A percentile compares a stretch with the other conserved stretches of the same genome.
Evolutionary conservation across 2,113 vertebrate genomes (phyloP).

Genomic region (Marcusenius ussheri): DNA sequence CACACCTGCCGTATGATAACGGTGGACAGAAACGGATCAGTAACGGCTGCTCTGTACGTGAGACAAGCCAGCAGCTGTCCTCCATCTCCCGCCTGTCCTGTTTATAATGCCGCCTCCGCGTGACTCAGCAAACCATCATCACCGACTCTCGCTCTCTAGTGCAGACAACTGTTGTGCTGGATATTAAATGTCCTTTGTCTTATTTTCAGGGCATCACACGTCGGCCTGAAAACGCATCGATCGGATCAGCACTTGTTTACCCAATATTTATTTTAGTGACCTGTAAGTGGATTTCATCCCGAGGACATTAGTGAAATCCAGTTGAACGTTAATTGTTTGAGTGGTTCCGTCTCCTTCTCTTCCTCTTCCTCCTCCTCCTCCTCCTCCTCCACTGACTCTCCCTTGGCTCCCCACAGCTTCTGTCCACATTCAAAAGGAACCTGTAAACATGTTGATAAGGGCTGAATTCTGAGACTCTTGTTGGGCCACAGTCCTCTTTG

Average conservation of each 20-base stretch:
- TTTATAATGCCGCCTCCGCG: not conserved
- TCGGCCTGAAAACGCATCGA: not conserved
- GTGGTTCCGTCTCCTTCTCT: not conserved
- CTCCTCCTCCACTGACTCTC: not conserved
- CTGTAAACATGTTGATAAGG: no score
- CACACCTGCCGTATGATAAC: not conserved
- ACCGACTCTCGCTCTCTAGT: not conserved
- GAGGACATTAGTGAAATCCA: conserved; percentile 5
- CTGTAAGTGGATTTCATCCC: conserved; percentile 7
- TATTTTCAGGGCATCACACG: conserved; percentile 4
- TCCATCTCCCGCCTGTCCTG: not conserved
- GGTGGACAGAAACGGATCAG: not conserved
- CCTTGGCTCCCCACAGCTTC: not conserved
- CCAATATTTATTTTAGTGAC: conserved; percentile 6
- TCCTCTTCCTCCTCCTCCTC: not conserved
- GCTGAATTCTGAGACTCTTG: not conserved
- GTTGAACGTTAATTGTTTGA: conserved; percentile 16
- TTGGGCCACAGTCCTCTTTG: not conserved
- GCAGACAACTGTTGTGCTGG: not conserved
- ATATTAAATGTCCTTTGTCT: conserved; percentile 16
- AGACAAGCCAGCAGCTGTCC: not conserved
- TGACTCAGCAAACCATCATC: not conserved
- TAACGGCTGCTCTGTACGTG: not conserved
- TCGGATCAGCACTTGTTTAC: conserved; percentile 2
- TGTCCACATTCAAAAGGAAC: not conserved